Conservation (phyloP, 1,140 invertebrate genomes). For the Drosophila equinoxialis region DNA sequence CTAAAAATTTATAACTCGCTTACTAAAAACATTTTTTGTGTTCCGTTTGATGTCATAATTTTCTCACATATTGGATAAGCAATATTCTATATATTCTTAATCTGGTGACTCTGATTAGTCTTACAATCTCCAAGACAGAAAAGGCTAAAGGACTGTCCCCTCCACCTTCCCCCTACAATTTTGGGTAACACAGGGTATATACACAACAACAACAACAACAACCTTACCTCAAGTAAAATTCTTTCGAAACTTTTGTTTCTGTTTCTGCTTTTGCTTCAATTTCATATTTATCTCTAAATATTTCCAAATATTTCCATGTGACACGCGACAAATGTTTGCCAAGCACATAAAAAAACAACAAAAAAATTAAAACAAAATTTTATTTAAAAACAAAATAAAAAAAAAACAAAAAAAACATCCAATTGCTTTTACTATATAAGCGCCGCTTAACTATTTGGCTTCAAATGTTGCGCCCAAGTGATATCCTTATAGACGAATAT, state of each 20-base stretch:
- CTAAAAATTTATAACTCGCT: no score
- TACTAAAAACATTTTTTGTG: no score
- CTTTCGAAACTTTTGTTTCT: not conserved
- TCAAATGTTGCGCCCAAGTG: constrained; percentile 71
- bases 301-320: constrained; percentile 15
- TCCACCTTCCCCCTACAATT: no score
- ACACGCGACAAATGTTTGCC: constrained; percentile 17
- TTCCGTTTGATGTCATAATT: no score
- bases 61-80: no score
- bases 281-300: constrained; percentile 8
- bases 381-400: constrained; percentile 31
- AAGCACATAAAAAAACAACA: not conserved
- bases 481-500: constrained; percentile 80
- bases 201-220: not conserved
- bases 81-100: no score
- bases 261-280: constrained; percentile 8
- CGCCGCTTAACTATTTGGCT: constrained; percentile 75
- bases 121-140: no score
- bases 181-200: constrained; percentile 1
- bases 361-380: not conserved
- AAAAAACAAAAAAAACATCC: constrained; percentile 12
- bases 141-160: no score
- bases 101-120: no score
- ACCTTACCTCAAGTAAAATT: not conserved
- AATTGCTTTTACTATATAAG: constrained; percentile 51